Evolutionary conservation across 2,113 vertebrate species (phyloP), one percentile per base, ranked within the genome.

Genomic region (Tauraco erythrolophus): DNA sequence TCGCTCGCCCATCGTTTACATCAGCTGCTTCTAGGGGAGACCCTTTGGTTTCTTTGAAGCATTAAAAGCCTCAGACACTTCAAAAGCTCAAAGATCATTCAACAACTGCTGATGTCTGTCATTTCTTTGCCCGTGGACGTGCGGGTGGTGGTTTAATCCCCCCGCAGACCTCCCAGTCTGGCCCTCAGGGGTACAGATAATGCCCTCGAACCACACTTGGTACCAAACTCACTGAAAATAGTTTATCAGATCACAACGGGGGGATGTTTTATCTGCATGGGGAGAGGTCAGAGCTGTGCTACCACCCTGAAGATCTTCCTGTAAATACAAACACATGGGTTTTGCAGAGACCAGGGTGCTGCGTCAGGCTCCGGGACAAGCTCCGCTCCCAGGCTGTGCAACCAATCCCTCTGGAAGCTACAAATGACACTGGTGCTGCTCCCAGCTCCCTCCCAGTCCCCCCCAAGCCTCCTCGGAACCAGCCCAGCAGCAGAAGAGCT

Each of bases 381-480:
- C 57, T 22, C 62, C 8, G 0, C 64, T 62, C 48, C 57, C 46
- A 23, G 45, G 45, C 24, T 14, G 45, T 6, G 53, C 14, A 17
- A 10, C 1, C 33, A 39, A n/a, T 25, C 27, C 51, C 60, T 72
- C 35, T 33, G 72, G 35, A 51, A 53, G 33, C 27, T 33, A 16
- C 37, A 11, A 43, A 51, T 19, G 12, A 10, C 4, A 0, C 31
- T 1, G 7, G 45, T 1, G 11, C n/a, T n/a, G n/a, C n/a, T n/a
- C n/a, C 35, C 27, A 2, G 14, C 27, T 51, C 19, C 31, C 19
- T 48, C 21, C 41, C 33, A 39, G 46, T 46, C n/a, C 2, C n/a
- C 43, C 50, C 30, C 50, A 39, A 2, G 4, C 18, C 31, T 48
- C 31, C 46, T 46, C 62, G 4, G 46, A 17, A 31, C 56, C 41